These are phyloP conservation scores for Dysidea cf. avara DNA, from an alignment of 37 sponge, comb jelly and placozoan genomes.

Conservation along the genomic window DNA sequence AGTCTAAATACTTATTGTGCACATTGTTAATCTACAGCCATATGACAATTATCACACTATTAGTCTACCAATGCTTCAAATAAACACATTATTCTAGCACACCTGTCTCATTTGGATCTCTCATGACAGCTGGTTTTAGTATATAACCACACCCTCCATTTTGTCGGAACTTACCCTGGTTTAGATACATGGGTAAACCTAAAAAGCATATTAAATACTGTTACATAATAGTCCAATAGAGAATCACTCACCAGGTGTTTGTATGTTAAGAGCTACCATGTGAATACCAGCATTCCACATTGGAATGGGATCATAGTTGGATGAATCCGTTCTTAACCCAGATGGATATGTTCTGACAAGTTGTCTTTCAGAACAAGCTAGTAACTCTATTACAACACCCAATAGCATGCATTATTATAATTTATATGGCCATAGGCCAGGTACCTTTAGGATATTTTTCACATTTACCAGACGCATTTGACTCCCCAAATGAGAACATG, in stretches of 20 bases:
- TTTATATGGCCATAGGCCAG: neutral
- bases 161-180: constrained; percentile 35
- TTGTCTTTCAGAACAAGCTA: constrained; percentile 20
- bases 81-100: no score
- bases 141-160: constrained; percentile 59
- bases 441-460: neutral
- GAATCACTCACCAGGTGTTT: constrained; percentile 23
- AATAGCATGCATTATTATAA: neutral
- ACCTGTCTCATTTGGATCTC: neutral
- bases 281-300: constrained; percentile 43
- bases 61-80: no score
- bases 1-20: no score
- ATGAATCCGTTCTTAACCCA: constrained; percentile 20
- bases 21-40: no score
- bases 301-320: constrained; percentile 32
- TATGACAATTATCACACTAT: no score
- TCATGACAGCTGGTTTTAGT: constrained; percentile 36
- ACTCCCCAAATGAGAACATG: constrained; percentile 26
- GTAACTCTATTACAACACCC: neutral
- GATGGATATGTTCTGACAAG: constrained; percentile 28
- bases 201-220: neutral
- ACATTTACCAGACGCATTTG: neutral
- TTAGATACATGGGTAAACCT: constrained; percentile 19
- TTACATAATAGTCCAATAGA: neutral
- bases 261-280: constrained; percentile 32